Base-by-base conservation (phyloP, 2,888 invertebrate genomes). In the Dryadula phaetusa region DNA sequence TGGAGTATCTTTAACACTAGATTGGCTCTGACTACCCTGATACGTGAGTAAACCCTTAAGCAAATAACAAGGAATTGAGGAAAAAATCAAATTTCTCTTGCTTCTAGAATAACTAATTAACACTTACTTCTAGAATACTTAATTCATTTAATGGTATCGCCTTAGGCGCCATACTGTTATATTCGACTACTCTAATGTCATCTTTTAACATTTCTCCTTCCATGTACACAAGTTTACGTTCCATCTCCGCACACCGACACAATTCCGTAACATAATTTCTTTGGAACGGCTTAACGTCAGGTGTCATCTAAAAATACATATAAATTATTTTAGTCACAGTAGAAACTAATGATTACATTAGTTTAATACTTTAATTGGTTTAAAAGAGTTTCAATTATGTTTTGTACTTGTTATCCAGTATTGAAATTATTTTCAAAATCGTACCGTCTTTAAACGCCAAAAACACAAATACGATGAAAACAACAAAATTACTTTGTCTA, bases 211-310 rank as follows among this genome's bases (percentile, higher is more conserved):
- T 95, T 87, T 97, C 97, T 0, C 93, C 91, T 78, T 97, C 95
- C 80, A 98, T 94, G 79, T 95, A 97, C 6, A 95, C 87, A 28
- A 97, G 89, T 78, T 95, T 96, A 44, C 97, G 93, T 82, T 97
- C 97, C 96, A 98, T 95, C 82, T 97, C 97, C 75, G 96, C 96
- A 84, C 96, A 97, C 69, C 97, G 93, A 66, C 97, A 94, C 16
- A 98, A 95, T 83, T 98, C 97, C 71, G 95, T 94, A 3, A 97
- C 96, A 87, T 96, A 97, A 79, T 95, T 96, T 72, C 96, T 94
- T 92, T 96, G 96, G 81, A 97, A 97, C 5, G 95, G 94, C 82
- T 96, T 97, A 14, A 96, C 94, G 46, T 95, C 94, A 60, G 81
- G 75, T 28, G 75, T 86, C 78, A 86, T 77, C 91, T 91, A 49